A percentile compares a stretch with the other conserved stretches of the same genome.
These are phyloP conservation scores for Tachysurus fulvidraco DNA, from an alignment of 2,113 vertebrate species.

Conservation along the genomic window DNA sequence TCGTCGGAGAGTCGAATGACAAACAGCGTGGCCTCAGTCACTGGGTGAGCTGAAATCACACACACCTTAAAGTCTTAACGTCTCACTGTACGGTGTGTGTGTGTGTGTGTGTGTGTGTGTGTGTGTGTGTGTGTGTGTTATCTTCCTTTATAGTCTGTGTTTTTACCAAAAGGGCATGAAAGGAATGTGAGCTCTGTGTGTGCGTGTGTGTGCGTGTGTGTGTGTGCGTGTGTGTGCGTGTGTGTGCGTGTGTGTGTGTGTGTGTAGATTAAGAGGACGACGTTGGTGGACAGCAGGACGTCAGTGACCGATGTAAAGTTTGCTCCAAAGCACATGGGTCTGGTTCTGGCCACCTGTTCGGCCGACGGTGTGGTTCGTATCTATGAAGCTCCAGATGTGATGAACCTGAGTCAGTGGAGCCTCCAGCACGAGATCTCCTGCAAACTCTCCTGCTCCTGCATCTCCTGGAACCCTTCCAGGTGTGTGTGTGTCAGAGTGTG, in stretches of 20 bases:
- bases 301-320: slow-evolving; percentile 98
- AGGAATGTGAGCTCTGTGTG: not conserved
- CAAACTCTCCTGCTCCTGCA: slow-evolving; percentile 96
- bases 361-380: slow-evolving; percentile 94
- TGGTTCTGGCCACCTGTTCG: slow-evolving; percentile 96
- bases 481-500: slow-evolving; percentile 56
- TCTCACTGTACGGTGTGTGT: too few relatives aligned
- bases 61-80: too few relatives aligned
- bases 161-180: not conserved
- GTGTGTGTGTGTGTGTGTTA: not conserved
- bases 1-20: slow-evolving; percentile 97
- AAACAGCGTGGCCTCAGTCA: slow-evolving; percentile 96
- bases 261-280: slow-evolving; percentile 94
- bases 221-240: slow-evolving; percentile 40
- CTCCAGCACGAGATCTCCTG: slow-evolving; percentile 96
- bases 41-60: slow-evolving; percentile 78
- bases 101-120: too few relatives aligned
- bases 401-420: slow-evolving; percentile 99
- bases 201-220: slow-evolving; percentile 33
- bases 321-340: slow-evolving; percentile 97
- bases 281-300: slow-evolving; percentile 94
- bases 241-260: not conserved
- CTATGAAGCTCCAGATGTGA: slow-evolving; percentile 96
- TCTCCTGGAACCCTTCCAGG: slow-evolving; percentile 99
- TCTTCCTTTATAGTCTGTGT: not conserved